A percentile compares a stretch with the other conserved stretches of the same genome.
These are phyloP conservation scores for Vanacampus margaritifer DNA, from an alignment of 2,113 vertebrate genomes.

Conservation along the genomic window DNA sequence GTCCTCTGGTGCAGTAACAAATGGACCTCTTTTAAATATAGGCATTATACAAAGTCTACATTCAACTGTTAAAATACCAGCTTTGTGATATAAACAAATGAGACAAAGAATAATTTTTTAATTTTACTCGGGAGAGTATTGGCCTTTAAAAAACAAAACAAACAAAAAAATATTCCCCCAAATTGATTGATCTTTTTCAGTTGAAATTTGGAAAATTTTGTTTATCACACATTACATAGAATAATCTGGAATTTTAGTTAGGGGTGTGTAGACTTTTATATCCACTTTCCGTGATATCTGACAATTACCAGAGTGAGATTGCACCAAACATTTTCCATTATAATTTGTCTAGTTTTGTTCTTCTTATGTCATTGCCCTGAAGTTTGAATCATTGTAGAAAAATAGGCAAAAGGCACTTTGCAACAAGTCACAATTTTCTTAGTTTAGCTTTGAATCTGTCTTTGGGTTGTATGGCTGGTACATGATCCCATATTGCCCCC, in stretches of 20 bases:
- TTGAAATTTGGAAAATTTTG: no score
- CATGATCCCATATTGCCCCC: constrained; percentile 46
- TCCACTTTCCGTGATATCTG: constrained; percentile 13
- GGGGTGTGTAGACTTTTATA: neutral
- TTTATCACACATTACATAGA: neutral
- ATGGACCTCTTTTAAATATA: constrained; percentile 70
- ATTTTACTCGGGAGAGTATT: neutral
- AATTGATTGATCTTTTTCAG: no score
- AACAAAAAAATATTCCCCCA: no score
- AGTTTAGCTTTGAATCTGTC: constrained; percentile 2
- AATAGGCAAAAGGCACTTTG: neutral
- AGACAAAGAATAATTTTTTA: neutral
- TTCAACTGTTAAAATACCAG: neutral
- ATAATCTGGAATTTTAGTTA: neutral
- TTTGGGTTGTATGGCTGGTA: constrained; percentile 33
- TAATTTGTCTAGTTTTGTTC: constrained; percentile 2
- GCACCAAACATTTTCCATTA: constrained; percentile 18
- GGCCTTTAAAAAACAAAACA: no score
- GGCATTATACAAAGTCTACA: neutral
- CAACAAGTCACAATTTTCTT: neutral
- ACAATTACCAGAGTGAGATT: constrained; percentile 16
- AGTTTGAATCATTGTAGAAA: neutral
- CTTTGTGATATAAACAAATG: neutral
- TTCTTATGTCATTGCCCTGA: neutral
- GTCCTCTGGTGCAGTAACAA: constrained; percentile 67